Base-by-base conservation (phyloP, 1,140 invertebrate genomes). In the Dendrolimus kikuchii region DNA sequence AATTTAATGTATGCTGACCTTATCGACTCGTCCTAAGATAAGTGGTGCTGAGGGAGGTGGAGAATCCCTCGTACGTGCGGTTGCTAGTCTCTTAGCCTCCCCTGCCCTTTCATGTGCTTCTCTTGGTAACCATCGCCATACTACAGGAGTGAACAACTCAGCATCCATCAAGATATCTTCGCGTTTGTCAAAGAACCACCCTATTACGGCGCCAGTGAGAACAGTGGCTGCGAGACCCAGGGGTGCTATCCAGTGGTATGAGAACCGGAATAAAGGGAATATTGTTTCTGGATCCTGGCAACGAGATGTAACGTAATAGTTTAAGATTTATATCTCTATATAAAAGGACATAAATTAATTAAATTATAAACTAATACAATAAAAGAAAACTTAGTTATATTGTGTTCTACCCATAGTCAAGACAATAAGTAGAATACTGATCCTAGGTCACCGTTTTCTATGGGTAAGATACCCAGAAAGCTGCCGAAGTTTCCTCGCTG, bases 231-330 rank as follows among this genome's bases (percentile, higher is more conserved):
- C 5, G 0, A 88, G 60, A 3, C 85, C 86, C 0, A 92, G 71
- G 3, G 92, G 92, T 50, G 94, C 92, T 68, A 95, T 93, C 92
- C 95, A 94, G 66, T 93, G 91, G 68, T 93, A 93, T 2, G 92
- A 93, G 37, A 94, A 66, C 9, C 91, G 89, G 78, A 93, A 94
- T 37, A 94, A 71, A 1, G 92, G 91, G 71, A 94, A 94, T 38
- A 94, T 82, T 51, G 71, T 71, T 50, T 73, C 66, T 8, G 84
- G 78, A 51, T 86, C 80, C 74, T 86, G 60, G 53, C 49, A 8
- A 38, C 37, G 38, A 45, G 51, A 51, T 5, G n/a, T 45, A 44
- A 5, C n/a, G 43, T 5, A 23, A 23, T 23, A 23, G 23, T 23
- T 23, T 23, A 23, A 23, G 23, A 23, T 23, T 23, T 23, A 23